Base-by-base conservation (phyloP, 2,888 invertebrate species). In the Volucella bombylans region DNA sequence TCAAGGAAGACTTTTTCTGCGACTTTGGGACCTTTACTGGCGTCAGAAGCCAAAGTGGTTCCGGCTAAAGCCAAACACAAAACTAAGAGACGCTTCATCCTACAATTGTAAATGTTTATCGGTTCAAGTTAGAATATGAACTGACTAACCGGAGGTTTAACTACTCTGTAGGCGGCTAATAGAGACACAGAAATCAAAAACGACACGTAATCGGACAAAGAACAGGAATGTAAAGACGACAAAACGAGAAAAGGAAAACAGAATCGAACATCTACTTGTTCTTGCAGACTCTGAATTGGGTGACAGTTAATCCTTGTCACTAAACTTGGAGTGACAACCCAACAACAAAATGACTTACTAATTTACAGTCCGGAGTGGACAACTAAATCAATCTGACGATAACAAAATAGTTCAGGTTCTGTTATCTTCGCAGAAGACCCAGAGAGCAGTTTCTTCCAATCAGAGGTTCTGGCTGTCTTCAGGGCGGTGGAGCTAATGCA, bases 1-100 rank as follows among this genome's bases (percentile, higher is more conserved):
- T 97, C 96, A 92, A 99, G 98, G 93, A 93, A 96, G 68, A 98
- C 98, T 94, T 95, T 96, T 89, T 96, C 95, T 8, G 97, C 97
- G 81, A 97, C 97, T 95, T 96, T 97, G 12, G 97, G 97, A 64
- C 97, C 97, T 91, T 96, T 96, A 54, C 93, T 93, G 23, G 93
- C 91, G 31, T 94, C 94, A 78, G 89, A 91, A 67, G 87, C 83
- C 31, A 88, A 90, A 86, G 89, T 81, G n/a, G n/a, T n/a, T n/a
- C n/a, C n/a, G n/a, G n/a, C n/a, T n/a, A n/a, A n/a, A n/a, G n/a
- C n/a, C n/a, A n/a, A n/a, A n/a, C n/a, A 90, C 81, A 91, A 88
- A 86, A 89, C 88, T 68, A 90, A 72, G 64, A 89, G 86, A 67
- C 89, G 88, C 82, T 90, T 91, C 91, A 91, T 91, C 39, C 87